Percentiles rank a stretch among this genome's conserved stretches.
Evolutionary conservation across 2,113 vertebrate genomes (phyloP).

Genomic region (Silurus meridionalis): DNA sequence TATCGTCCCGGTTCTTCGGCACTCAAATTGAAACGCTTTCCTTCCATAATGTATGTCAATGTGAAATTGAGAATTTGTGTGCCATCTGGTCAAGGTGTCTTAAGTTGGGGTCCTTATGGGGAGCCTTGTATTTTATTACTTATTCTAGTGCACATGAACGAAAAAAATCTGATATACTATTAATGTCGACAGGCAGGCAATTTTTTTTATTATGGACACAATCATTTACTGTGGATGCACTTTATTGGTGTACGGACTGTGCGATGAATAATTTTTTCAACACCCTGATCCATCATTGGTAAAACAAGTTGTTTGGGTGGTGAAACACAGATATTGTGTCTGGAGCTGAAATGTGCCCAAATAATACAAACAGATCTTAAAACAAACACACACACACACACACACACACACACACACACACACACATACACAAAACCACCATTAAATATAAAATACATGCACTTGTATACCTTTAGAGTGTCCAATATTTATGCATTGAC

Average conservation of each 20-base stretch:
- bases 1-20: constrained; percentile 24
- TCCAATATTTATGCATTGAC: too few species aligned
- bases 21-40: not conserved
- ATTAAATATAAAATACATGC: too few species aligned
- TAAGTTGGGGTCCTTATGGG: not conserved
- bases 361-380: too few species aligned
- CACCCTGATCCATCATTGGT: not conserved
- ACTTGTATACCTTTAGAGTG: too few species aligned
- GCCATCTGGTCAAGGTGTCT: not conserved
- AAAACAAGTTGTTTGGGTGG: not conserved
- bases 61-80: not conserved
- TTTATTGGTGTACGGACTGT: not conserved
- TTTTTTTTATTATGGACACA: not conserved
- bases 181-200: not conserved
- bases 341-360: too few species aligned
- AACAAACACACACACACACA: too few species aligned
- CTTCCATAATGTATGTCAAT: constrained; percentile 18
- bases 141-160: not conserved
- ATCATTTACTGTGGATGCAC: not conserved
- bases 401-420: too few species aligned
- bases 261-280: not conserved
- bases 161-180: too few species aligned
- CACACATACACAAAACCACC: too few species aligned
- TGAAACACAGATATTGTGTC: not conserved
- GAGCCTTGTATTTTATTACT: not conserved